These are phyloP conservation scores for Macrosiphum euphorbiae DNA, from an alignment of 2,888 invertebrate species.

Conservation along the genomic window DNA sequence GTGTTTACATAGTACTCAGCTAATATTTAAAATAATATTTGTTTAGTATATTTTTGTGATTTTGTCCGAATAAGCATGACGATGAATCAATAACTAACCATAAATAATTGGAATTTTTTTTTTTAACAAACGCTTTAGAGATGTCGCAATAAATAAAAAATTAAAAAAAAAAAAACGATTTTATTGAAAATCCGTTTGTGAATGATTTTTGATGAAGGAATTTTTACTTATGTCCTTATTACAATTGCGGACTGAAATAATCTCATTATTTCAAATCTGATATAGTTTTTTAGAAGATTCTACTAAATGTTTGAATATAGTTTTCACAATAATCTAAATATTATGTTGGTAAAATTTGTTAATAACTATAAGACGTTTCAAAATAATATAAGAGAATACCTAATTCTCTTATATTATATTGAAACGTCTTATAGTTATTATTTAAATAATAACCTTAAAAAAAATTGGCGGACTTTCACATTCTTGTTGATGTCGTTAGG, in stretches of 20 bases:
- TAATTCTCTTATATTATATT: no score
- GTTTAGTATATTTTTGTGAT: neutral
- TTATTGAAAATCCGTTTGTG: neutral
- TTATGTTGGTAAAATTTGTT: neutral
- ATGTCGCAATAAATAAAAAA: neutral
- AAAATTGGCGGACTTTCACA: conserved; percentile 30
- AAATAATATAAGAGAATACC: conserved; percentile 2
- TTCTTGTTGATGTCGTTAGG: neutral
- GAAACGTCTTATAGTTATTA: no score
- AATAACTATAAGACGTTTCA: neutral
- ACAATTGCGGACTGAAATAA: neutral
- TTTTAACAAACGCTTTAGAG: neutral
- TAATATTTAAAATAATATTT: neutral
- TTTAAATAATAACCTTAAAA: neutral
- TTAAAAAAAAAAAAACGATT: neutral
- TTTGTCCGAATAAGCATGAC: neutral
- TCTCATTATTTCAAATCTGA: neutral
- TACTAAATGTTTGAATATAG: neutral
- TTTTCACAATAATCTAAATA: neutral
- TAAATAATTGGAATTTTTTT: neutral
- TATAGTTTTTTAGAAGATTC: neutral
- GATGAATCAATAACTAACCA: no score
- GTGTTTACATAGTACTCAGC: neutral
- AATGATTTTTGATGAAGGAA: neutral
- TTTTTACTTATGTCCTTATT: neutral